Evolutionary conservation across 1,140 invertebrate genomes (phyloP).

Genomic region (Pseudomyrmex cubaensis): DNA sequence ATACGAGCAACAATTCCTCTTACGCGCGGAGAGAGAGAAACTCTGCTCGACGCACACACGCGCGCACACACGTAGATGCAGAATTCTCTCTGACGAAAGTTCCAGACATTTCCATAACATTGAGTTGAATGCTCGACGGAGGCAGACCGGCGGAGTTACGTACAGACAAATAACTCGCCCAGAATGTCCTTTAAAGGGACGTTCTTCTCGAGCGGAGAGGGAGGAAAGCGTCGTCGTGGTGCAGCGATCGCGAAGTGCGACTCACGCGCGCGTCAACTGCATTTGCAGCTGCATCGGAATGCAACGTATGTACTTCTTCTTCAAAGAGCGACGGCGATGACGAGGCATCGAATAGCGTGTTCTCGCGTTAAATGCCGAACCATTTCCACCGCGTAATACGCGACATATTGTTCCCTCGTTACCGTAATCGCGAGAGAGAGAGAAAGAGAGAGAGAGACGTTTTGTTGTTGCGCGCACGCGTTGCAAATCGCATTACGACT

Average conservation of each 20-base stretch:
- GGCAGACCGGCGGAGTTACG: slow-evolving; percentile 36
- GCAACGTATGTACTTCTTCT: slow-evolving; percentile 12
- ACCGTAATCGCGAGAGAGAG: slow-evolving; percentile 27
- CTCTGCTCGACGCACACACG: slow-evolving; percentile 4
- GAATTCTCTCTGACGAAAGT: slow-evolving; percentile 56
- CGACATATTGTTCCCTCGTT: slow-evolving; percentile 32
- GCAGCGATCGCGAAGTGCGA: slow-evolving; percentile 52
- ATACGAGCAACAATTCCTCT: slow-evolving; percentile 44
- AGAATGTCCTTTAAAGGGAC: slow-evolving; percentile 55
- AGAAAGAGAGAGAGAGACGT: background rate
- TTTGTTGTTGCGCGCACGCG: background rate
- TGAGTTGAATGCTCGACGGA: slow-evolving; percentile 15
- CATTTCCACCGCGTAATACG: slow-evolving; percentile 24
- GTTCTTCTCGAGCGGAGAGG: slow-evolving; percentile 35
- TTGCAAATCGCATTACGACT: background rate
- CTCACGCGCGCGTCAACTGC: slow-evolving; percentile 19
- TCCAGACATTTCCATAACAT: slow-evolving; percentile 65
- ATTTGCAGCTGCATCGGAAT: slow-evolving; percentile 20
- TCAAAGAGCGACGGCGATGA: slow-evolving; percentile 33
- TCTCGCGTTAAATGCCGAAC: slow-evolving; percentile 35
- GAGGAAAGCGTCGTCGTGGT: background rate
- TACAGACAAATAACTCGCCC: slow-evolving; percentile 59
- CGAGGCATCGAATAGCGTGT: slow-evolving; percentile 29
- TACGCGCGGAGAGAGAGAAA: slow-evolving; percentile 18
- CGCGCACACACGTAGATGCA: background rate